Evolutionary conservation across 2,113 vertebrate species (phyloP), one percentile per base, ranked within the genome.

Genomic region (Jaculus jaculus): DNA sequence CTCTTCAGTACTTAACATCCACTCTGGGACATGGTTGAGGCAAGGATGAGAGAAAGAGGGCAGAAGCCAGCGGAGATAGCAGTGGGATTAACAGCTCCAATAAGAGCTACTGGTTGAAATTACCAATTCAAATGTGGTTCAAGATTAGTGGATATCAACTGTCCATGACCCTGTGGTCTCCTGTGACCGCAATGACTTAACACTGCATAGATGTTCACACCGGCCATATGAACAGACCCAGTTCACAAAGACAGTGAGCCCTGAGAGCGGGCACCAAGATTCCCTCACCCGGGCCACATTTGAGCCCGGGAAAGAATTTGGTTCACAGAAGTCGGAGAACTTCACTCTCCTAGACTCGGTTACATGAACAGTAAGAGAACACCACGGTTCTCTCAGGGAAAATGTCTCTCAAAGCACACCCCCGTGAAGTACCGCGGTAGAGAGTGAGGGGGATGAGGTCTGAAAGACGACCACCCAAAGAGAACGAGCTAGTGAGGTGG

Each of bases 61-160:
- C 0, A 0, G 11, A 66, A 24, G 21, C 12, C 20, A 77, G 2
- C 13, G 13, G 20, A 23, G 21, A 13, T 1, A 37, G 37, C 3
- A 3, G 17, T 28, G 7, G 37, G 28, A 39, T 84, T 47, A 84
- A 15, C 78, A 61, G 73, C 37, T 84, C 47, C 3, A 16, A 7
- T 7, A 39, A 72, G 34, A 71, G 18, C 5, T 8, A n/a, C n/a
- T n/a, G n/a, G 17, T 51, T 90, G 34, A 68, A 94, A 80, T 86
- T 37, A 65, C 63, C 51, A 58, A 60, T 65, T 21, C 39, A 81
- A 71, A 26, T 24, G 63, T 23, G 34, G 8, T 54, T 90, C 20
- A 32, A 30, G 26, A 74, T 84, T 21, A 11, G 13, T 28, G 28
- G n/a, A n/a, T 73, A 84, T 89, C 34, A 94, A 39, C 92, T 79